Evolutionary conservation across 2,888 invertebrate species (phyloP).

Genomic region (Ophion costatus): DNA sequence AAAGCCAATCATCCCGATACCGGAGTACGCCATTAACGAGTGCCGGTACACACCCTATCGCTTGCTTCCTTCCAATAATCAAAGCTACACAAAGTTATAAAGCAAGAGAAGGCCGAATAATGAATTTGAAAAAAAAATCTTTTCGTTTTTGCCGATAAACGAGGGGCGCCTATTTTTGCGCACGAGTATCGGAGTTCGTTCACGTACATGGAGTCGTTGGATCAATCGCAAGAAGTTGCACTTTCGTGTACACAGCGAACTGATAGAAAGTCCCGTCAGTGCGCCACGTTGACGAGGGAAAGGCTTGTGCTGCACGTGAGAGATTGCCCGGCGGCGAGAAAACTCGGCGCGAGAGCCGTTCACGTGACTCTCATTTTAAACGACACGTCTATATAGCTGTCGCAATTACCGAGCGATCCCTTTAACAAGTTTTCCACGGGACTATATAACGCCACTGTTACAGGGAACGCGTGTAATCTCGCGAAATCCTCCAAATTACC

Average conservation of each 20-base stretch:
- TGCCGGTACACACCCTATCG: not conserved
- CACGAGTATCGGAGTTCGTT: not conserved
- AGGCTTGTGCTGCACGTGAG: constrained; percentile 51
- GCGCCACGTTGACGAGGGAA: constrained; percentile 44
- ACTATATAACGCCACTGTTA: not conserved
- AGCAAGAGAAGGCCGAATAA: not conserved
- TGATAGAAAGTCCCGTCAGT: constrained; percentile 56
- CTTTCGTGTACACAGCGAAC: constrained; percentile 13
- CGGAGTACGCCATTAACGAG: not conserved
- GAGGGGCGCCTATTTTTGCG: not conserved
- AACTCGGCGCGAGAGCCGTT: constrained; percentile 3
- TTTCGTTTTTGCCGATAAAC: not conserved
- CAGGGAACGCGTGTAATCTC: not conserved
- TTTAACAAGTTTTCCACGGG: not conserved
- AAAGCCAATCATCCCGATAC: no score
- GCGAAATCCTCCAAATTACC: not conserved
- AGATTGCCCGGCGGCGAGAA: constrained; percentile 34
- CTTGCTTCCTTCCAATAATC: not conserved
- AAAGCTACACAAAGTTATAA: not conserved
- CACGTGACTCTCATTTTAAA: constrained; percentile 35
- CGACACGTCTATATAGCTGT: constrained; percentile 29
- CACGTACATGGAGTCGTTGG: not conserved
- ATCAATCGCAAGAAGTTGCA: constrained; percentile 5
- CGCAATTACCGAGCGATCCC: constrained; percentile 22
- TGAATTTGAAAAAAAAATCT: not conserved